These are phyloP conservation scores for Luperina nickerlii DNA, from an alignment of 2,888 invertebrate genomes.

Conservation along the genomic window DNA sequence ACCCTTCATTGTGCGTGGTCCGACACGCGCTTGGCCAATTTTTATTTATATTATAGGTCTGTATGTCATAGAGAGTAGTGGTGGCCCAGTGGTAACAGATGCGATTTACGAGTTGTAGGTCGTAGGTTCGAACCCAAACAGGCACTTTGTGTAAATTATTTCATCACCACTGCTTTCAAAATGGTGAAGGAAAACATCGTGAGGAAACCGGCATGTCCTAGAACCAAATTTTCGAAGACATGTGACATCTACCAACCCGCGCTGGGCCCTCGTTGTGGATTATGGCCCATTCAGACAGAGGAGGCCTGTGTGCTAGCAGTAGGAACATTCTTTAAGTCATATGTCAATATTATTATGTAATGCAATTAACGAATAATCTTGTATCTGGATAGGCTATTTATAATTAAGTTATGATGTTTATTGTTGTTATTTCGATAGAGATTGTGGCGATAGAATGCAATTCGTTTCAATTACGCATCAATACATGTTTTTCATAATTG, in stretches of 20 bases:
- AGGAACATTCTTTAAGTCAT: not conserved
- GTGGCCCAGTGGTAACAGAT: not conserved
- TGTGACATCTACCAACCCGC: too few species aligned
- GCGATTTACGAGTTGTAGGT: not conserved
- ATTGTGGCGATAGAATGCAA: constrained; percentile 22
- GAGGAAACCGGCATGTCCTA: too few species aligned
- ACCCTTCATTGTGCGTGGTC: too few species aligned
- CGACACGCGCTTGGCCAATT: too few species aligned
- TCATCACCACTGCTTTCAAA: not conserved
- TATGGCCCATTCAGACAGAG: not conserved
- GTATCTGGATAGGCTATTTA: constrained; percentile 20
- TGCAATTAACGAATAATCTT: constrained; percentile 34
- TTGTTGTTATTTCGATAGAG: constrained; percentile 8
- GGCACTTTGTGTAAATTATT: not conserved
- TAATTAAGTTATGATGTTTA: constrained; percentile 30
- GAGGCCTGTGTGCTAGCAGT: not conserved
- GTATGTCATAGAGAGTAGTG: too few species aligned
- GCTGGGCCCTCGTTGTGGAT: not conserved
- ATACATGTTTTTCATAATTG: constrained; percentile 24
- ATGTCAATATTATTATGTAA: not conserved
- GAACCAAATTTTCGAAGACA: too few species aligned
- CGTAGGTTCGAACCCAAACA: not conserved
- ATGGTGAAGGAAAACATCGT: too few species aligned
- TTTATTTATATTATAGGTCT: too few species aligned
- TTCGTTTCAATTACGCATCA: constrained; percentile 34